Conservation (phyloP, 2,888 invertebrate species). For the Coenonympha glycerion region DNA sequence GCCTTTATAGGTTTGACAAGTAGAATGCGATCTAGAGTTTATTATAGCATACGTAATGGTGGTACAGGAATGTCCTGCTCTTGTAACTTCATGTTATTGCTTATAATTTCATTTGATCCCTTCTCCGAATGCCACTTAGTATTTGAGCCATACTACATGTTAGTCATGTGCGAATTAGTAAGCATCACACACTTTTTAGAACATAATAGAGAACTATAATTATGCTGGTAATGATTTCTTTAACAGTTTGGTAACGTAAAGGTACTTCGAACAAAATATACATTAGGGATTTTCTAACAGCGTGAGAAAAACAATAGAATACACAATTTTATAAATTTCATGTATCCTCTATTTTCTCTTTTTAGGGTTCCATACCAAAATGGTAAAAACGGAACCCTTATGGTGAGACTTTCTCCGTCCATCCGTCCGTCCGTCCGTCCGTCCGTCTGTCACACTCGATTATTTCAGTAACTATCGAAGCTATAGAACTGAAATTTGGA, state of each 20-base stretch:
- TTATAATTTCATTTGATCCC: background rate
- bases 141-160: background rate
- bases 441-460: too few species aligned
- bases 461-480: too few species aligned
- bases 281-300: too few species aligned
- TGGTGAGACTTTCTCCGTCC: too few species aligned
- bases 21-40: background rate
- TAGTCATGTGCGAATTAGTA: background rate
- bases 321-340: too few species aligned
- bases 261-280: too few species aligned
- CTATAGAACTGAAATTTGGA: too few species aligned
- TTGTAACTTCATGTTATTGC: background rate
- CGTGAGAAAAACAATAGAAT: too few species aligned
- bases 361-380: too few species aligned
- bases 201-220: background rate
- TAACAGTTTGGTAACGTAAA: background rate
- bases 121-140: background rate
- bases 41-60: background rate
- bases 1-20: constrained; percentile 7
- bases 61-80: background rate
- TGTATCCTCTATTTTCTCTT: too few species aligned
- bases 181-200: background rate
- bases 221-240: background rate
- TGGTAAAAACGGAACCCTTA: too few species aligned
- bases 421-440: too few species aligned